These are phyloP conservation scores for Gouania willdenowi DNA, from an alignment of 2,797 vertebrate species.

Conservation along the genomic window DNA sequence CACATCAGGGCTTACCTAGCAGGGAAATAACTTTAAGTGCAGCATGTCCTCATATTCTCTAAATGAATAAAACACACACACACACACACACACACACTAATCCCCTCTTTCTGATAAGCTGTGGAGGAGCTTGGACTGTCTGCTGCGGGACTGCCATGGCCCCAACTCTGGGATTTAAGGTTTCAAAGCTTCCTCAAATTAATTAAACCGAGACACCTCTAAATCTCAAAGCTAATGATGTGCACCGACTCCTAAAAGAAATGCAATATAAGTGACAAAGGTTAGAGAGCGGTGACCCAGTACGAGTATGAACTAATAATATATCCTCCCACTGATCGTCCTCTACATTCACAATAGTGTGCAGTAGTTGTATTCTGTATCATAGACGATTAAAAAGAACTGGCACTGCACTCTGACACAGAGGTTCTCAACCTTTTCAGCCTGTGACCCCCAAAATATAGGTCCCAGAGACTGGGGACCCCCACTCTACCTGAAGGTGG, in stretches of 20 bases:
- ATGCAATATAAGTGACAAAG: constrained; percentile 29
- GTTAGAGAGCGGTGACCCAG: constrained; percentile 23
- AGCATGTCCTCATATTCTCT: constrained; percentile 51
- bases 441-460: no score
- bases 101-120: constrained; percentile 71
- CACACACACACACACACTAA: no score
- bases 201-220: constrained; percentile 40
- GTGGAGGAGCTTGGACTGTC: constrained; percentile 61
- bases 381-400: no score
- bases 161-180: constrained; percentile 52
- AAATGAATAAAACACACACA: constrained; percentile 31
- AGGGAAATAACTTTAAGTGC: constrained; percentile 60
- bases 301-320: no score
- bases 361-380: no score
- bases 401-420: no score
- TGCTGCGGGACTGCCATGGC: constrained; percentile 42
- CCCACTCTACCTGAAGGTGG: no score
- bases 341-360: no score
- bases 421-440: no score
- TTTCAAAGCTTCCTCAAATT: constrained; percentile 58
- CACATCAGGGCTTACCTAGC: constrained; percentile 38
- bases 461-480: no score
- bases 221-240: constrained; percentile 38
- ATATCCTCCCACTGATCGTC: no score
- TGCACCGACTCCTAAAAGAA: constrained; percentile 22